Evolutionary conservation across 2,797 vertebrate species (phyloP).

Genomic region (Hemibagrus guttatus): DNA sequence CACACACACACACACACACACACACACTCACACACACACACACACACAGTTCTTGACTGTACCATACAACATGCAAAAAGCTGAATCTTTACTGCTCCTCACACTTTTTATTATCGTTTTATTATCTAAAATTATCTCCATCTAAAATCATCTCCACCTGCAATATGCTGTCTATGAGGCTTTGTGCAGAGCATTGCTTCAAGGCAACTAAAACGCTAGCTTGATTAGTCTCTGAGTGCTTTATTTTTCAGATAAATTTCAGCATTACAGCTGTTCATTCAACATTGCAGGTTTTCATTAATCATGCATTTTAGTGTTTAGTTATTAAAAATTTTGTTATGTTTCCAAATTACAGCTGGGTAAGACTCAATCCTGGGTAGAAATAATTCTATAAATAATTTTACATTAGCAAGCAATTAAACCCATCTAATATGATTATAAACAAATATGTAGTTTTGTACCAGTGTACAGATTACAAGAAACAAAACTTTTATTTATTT

Average conservation of each 20-base stretch:
- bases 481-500: too few relatives aligned
- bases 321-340: too few relatives aligned
- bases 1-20: not conserved
- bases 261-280: not conserved
- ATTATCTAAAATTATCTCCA: slow-evolving; percentile 58
- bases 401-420: not conserved
- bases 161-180: not conserved
- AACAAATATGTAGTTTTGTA: not conserved
- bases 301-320: not conserved
- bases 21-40: too few relatives aligned
- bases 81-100: slow-evolving; percentile 62
- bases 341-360: not conserved
- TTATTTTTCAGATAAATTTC: not conserved
- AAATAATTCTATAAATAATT: not conserved
- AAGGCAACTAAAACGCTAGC: not conserved
- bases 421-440: not conserved
- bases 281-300: slow-evolving; percentile 1
- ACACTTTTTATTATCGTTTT: slow-evolving; percentile 68
- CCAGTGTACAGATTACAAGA: not conserved
- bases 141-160: not conserved
- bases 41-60: not conserved
- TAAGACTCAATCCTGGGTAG: not conserved
- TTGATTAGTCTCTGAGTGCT: not conserved
- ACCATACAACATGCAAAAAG: not conserved
- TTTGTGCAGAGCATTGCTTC: not conserved